Evolutionary conservation across 2,888 invertebrate genomes (phyloP).

Genomic region (Zaprionus obscuricornis): DNA sequence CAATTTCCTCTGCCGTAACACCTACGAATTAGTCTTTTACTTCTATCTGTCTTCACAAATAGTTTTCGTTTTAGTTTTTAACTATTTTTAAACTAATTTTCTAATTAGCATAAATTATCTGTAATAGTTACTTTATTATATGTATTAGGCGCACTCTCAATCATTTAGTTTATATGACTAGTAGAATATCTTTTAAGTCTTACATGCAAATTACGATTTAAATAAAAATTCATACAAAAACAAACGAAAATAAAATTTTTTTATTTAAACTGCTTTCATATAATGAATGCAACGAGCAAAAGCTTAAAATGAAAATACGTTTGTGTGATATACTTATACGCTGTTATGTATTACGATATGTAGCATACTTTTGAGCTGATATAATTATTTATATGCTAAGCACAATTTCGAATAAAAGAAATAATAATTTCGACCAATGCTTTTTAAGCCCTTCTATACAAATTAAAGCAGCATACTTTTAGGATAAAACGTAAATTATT

Average conservation of each 20-base stretch:
- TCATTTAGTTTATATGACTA: conserved; percentile 53
- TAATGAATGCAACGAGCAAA: neutral
- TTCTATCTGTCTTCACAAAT: no score
- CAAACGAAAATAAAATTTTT: neutral
- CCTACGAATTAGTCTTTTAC: conserved; percentile 6
- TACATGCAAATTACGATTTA: conserved; percentile 39
- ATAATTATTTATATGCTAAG: no score
- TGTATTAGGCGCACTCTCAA: conserved; percentile 44
- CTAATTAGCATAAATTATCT: conserved; percentile 48
- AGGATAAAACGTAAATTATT: no score
- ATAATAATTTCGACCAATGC: no score
- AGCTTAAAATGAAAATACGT: neutral
- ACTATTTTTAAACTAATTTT: conserved; percentile 34
- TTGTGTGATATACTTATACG: no score
- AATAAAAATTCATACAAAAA: conserved; percentile 38
- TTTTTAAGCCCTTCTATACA: no score
- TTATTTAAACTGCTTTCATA: neutral
- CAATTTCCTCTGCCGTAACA: conserved; percentile 16
- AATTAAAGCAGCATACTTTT: no score
- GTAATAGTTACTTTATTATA: neutral
- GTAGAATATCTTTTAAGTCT: conserved; percentile 46
- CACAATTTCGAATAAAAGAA: no score
- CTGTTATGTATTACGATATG: no score
- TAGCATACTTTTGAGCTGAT: no score
- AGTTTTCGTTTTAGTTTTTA: conserved; percentile 33